Percentiles rank a stretch among this genome's conserved stretches.
Evolutionary conservation across 2,888 invertebrate genomes (phyloP).

Genomic region (Eledona agricola): DNA sequence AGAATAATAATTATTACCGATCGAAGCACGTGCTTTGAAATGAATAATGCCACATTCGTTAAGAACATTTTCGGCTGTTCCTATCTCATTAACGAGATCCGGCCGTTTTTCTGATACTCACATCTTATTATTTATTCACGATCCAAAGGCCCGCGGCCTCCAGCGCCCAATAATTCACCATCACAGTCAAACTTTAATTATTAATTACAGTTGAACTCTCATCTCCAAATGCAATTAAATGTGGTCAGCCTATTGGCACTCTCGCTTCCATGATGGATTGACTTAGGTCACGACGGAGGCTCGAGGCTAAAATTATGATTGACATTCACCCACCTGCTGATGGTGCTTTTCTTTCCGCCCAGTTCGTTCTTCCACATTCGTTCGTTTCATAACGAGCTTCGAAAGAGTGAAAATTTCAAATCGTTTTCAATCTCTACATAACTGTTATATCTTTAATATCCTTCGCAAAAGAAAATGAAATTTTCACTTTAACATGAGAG

Average conservation of each 20-base stretch:
- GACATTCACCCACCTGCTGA: constrained; percentile 50
- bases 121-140: constrained; percentile 33
- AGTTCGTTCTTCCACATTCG: constrained; percentile 29
- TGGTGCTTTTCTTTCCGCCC: constrained; percentile 44
- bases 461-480: no score
- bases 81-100: constrained; percentile 24
- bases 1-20: no score
- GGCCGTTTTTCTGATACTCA: constrained; percentile 27
- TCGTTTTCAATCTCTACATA: no score
- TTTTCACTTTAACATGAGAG: no score
- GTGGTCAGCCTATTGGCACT: constrained; percentile 47
- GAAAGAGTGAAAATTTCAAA: no score
- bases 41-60: constrained; percentile 14
- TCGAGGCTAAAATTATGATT: constrained; percentile 44
- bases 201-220: constrained; percentile 55
- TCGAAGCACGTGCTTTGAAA: constrained; percentile 13
- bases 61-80: constrained; percentile 21
- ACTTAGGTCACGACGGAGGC: constrained; percentile 46
- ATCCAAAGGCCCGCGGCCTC: constrained; percentile 22
- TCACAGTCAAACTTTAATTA: constrained; percentile 51
- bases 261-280: constrained; percentile 47
- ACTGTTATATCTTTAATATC: no score
- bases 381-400: constrained; percentile 35
- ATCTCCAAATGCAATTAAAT: constrained; percentile 56
- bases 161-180: constrained; percentile 53